Evolutionary conservation across 2,113 vertebrate species (phyloP).

Genomic region (Synodontis membranacea): DNA sequence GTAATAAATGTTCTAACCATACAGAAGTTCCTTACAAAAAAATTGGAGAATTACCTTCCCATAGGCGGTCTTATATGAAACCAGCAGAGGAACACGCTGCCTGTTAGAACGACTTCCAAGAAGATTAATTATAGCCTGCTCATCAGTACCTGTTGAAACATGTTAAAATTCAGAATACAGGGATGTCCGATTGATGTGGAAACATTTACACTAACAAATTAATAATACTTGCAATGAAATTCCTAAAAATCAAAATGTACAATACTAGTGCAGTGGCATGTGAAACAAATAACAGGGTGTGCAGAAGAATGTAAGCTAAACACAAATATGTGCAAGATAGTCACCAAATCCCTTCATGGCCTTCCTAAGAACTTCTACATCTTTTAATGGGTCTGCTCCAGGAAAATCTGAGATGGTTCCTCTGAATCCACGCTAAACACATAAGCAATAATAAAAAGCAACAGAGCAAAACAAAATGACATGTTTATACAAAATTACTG

Average conservation of each 20-base stretch:
- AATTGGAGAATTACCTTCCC: constrained; percentile 81
- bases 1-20: neutral
- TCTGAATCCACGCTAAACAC: constrained; percentile 78
- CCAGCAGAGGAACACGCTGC: constrained; percentile 84
- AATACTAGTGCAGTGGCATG: neutral
- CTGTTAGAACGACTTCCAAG: constrained; percentile 88
- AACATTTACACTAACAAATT: neutral
- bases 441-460: constrained; percentile 38
- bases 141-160: constrained; percentile 82
- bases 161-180: neutral
- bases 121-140: constrained; percentile 92
- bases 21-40: neutral
- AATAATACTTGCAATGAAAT: neutral
- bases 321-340: constrained; percentile 46
- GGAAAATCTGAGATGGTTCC: constrained; percentile 83
- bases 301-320: neutral
- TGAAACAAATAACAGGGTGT: neutral
- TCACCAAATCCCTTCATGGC: constrained; percentile 98
- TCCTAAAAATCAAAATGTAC: neutral
- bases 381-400: constrained; percentile 86
- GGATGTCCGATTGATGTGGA: neutral
- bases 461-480: neutral
- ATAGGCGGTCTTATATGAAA: constrained; percentile 92
- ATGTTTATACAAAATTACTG: neutral
- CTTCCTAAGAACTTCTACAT: constrained; percentile 93